Percentiles rank a stretch among this genome's conserved stretches.
Evolutionary conservation across 2,888 invertebrate genomes (phyloP).

Genomic region (Tetranychus truncatus): DNA sequence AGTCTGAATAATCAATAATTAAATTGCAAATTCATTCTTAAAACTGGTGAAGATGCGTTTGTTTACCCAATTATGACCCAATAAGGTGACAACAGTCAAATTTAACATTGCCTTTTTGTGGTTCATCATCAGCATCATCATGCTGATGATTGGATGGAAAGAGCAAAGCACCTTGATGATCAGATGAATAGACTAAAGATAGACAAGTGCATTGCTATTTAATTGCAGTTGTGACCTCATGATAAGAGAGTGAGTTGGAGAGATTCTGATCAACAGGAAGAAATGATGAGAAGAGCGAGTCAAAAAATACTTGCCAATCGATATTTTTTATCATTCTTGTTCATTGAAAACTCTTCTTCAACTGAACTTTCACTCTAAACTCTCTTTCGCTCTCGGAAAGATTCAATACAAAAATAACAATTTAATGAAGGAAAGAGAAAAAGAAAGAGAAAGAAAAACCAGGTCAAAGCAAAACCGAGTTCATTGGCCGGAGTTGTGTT

Average conservation of each 20-base stretch:
- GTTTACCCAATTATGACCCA: no score
- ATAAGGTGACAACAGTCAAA: no score
- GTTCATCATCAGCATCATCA: neutral
- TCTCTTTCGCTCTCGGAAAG: slow-evolving; percentile 10
- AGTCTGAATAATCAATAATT: neutral
- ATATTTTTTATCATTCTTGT: neutral
- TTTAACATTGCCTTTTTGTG: no score
- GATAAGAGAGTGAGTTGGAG: neutral
- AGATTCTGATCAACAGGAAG: neutral
- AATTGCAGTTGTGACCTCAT: neutral
- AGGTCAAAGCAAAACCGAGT: neutral
- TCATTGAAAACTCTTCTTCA: neutral
- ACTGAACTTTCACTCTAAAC: neutral
- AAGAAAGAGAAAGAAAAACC: neutral
- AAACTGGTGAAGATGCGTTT: neutral
- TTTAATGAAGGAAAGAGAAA: slow-evolving; percentile 2
- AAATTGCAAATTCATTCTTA: slow-evolving; percentile 1
- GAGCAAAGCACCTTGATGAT: neutral
- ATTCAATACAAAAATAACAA: neutral
- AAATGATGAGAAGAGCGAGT: neutral
- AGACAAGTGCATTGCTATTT: neutral
- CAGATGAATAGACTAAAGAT: neutral
- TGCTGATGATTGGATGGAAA: neutral
- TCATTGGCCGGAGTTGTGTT: neutral
- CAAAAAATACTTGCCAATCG: neutral